Evolutionary conservation across 1,140 invertebrate genomes (phyloP), one percentile per base, ranked within the genome.

Genomic region (Caerostris extrusa): DNA sequence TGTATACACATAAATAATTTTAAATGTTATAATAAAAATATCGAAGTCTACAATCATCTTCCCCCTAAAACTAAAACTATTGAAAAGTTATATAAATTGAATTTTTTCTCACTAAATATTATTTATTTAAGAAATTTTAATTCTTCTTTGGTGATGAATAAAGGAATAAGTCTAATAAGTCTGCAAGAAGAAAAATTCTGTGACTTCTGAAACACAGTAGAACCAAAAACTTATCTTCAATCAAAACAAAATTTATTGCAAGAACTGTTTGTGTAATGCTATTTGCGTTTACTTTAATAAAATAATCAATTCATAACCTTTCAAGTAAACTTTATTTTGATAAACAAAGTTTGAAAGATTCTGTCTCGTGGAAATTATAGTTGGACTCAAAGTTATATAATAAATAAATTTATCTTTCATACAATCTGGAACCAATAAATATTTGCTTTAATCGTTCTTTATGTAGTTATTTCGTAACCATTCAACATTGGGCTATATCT

Each of bases 1-100:
- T 10, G 50, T 77, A 34, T 77, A 7, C 34, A 34, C 10, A 2
- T 50, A 34, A 77, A 77, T 19, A 77, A 77, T 34, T 34, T 34
- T 34, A 77, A 77, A 50, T 77, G 34, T 77, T 19, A 77, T 77
- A 50, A 77, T 77, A 53, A 77, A 77, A 77, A 53, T 53, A 77
- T 53, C 19, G 69, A 77, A 34, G 19, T 77, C 10, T 34, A 19
- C 10, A 34, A 10, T 34, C 34, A 34, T 34, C 2, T 34, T 34
- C 34, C 69, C 34, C 12, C 34, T 77, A 7, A 77, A 3, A 34
- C 8, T 50, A 53, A 34, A 50, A 77, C 69, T 50, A 10, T 77
- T 50, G 19, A 77, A 64, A 77, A 8, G 19, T 4, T 8, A 10
- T 50, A 50, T 77, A 4, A 34, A 77, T 77, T 77, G 34, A 19